A percentile compares a stretch with the other conserved stretches of the same genome.
phyloP scores from a whole-genome alignment of 2,888 invertebrate genomes.

The Cacoxenus indagator region DNA sequence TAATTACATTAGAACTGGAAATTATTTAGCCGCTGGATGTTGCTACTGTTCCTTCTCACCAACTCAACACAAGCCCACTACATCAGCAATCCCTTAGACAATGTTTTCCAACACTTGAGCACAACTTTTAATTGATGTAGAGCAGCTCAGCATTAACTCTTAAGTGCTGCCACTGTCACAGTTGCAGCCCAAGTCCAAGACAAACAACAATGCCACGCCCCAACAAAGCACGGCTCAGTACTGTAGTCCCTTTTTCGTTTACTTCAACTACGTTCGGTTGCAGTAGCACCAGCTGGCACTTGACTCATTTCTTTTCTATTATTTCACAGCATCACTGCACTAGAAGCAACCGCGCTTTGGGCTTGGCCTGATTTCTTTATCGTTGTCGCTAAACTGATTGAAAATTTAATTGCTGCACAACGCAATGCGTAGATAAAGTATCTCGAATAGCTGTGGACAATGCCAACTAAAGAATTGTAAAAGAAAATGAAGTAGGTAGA shows the following conservation, averaged over 20 bases:
- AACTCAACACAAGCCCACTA: not conserved
- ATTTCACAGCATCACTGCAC: not conserved
- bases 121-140: conserved; percentile 11
- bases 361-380: not conserved
- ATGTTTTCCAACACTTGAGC: not conserved
- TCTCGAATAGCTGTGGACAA: not conserved
- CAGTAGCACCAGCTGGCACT: not conserved
- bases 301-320: not conserved
- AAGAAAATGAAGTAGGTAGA: not conserved
- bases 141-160: not conserved
- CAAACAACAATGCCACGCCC: not conserved
- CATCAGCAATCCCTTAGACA: not conserved
- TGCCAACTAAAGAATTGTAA: not conserved
- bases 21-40: not conserved
- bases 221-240: too few relatives aligned
- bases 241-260: too few relatives aligned
- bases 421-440: not conserved
- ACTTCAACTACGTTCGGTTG: not conserved
- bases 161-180: not conserved
- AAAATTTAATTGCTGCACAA: not conserved
- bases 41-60: not conserved
- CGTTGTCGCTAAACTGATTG: not conserved
- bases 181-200: not conserved
- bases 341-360: not conserved
- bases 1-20: conserved; percentile 7